Base-by-base conservation (phyloP, 2,888 invertebrate genomes). In the Plebejus argus region DNA sequence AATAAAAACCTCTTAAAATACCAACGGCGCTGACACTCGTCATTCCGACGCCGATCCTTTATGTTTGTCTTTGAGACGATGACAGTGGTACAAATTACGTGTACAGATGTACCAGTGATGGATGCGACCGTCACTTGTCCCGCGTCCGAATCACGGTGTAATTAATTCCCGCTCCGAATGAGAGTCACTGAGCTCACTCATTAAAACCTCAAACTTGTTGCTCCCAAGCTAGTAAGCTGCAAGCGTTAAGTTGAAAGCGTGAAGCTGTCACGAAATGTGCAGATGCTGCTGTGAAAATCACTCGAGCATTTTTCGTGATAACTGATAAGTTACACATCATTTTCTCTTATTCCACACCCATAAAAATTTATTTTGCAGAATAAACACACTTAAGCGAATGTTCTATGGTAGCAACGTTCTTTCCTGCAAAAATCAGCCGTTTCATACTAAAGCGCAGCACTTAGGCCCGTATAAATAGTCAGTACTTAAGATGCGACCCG, bases 1-100 rank as follows among this genome's bases (percentile, higher is more conserved):
- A 92, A 93, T 93, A 93, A 93, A 91, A 93, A 90, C 89, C 88
- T 90, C 86, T 92, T 91, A 91, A 93, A 91, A 93, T 93, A 90
- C 91, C 92, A 93, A 85, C 87, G 87, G 87, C 91, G 91, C 88
- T 92, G 92, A 92, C 94, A 93, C 93, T 93, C 91, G 93, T 94
- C 93, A 93, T 92, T 91, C 92, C 89, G 89, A 89, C 88, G 88
- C 91, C 94, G 90, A 94, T 93, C 90, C 92, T 93, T 94, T 94
- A 93, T 93, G 92, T 93, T 94, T 94, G 94, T 94, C 94, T 94
- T 94, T 93, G 92, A 94, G 93, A 93, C 93, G 94, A 94, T 94
- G 94, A 94, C 94, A 94, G 92, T 92, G 90, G 91, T 94, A 94
- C 94, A 94, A 94, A 94, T 94, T 93, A 94, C 91, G 90, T 89